phyloP scores from a whole-genome alignment of 1,140 invertebrate genomes.

The Amyelois transitella region DNA sequence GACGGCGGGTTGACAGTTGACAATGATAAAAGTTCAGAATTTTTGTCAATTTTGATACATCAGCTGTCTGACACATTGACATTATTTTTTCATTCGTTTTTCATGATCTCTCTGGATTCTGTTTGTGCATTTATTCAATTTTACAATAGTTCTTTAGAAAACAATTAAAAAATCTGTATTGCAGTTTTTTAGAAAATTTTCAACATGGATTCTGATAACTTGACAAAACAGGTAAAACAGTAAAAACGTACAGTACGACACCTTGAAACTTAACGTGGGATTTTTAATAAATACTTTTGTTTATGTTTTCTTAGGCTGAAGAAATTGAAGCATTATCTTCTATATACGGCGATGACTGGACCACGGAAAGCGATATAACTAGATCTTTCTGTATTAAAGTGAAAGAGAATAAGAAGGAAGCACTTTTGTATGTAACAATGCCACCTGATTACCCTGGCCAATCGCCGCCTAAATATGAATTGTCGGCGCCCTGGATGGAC shows the following conservation, averaged over 20 bases:
- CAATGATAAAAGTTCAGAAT: no score
- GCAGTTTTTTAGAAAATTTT: no score
- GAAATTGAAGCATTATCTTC: constrained; percentile 84
- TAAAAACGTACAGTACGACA: background rate
- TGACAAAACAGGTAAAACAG: constrained; percentile 44
- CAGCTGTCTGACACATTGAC: no score
- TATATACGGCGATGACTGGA: constrained; percentile 85
- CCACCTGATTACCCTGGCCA: constrained; percentile 79
- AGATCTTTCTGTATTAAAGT: constrained; percentile 77
- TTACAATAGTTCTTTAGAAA: no score
- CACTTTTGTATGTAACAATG: constrained; percentile 76
- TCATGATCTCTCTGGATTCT: no score
- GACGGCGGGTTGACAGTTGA: no score
- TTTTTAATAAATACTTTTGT: background rate
- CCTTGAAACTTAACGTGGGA: background rate
- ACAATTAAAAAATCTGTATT: no score
- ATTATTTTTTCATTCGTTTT: no score
- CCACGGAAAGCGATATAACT: constrained; percentile 75
- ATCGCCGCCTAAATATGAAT: constrained; percentile 80
- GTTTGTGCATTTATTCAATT: no score
- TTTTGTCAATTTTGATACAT: no score
- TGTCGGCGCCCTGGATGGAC: constrained; percentile 83
- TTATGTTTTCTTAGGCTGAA: constrained; percentile 72
- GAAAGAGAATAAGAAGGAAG: constrained; percentile 65
- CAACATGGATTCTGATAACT: constrained; percentile 45